Conservation (phyloP, 2,797 vertebrate genomes). For the Danio tinwini region DNA sequence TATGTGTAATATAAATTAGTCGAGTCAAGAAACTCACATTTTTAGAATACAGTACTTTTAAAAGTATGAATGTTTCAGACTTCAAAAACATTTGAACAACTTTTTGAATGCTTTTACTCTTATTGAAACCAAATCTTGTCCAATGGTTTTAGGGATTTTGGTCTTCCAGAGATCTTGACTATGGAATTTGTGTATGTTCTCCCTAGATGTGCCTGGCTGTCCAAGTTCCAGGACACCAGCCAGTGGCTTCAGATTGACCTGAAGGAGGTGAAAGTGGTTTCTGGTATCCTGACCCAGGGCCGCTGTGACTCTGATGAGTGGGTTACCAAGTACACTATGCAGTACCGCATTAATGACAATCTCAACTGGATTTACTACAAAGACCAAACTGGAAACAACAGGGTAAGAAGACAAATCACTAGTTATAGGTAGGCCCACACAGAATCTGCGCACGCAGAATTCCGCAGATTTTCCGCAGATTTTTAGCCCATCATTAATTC, state of each 20-base stretch:
- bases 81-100: background rate
- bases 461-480: no score
- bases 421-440: no score
- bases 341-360: constrained; percentile 87
- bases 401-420: constrained; percentile 78
- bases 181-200: background rate
- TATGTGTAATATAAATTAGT: no score
- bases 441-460: no score
- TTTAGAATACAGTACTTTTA: no score
- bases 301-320: constrained; percentile 96
- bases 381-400: constrained; percentile 97
- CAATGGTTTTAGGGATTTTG: background rate
- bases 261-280: constrained; percentile 89
- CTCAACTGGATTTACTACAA: constrained; percentile 99
- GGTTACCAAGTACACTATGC: constrained; percentile 96
- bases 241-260: constrained; percentile 98
- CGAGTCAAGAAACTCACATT: no score
- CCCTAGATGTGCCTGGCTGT: constrained; percentile 93
- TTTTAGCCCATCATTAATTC: no score
- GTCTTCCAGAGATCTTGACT: background rate
- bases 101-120: background rate
- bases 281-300: constrained; percentile 93
- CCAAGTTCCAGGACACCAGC: constrained; percentile 93
- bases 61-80: background rate
- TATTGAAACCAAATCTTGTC: background rate